phyloP scores from a whole-genome alignment of 2,888 invertebrate species.

The Selenia dentaria region DNA sequence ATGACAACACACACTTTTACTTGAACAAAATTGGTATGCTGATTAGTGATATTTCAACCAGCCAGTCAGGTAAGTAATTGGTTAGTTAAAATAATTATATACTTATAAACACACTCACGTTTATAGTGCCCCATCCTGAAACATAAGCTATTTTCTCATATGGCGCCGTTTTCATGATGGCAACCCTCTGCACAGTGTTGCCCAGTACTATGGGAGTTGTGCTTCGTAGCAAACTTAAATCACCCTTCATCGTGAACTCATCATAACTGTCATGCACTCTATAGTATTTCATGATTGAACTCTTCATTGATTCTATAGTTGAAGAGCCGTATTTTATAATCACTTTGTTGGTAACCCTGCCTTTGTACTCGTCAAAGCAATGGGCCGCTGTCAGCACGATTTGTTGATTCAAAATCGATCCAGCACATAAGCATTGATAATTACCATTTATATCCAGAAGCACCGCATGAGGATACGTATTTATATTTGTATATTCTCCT shows the following conservation, averaged over 20 bases:
- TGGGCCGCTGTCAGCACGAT: constrained; percentile 24
- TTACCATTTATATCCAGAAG: constrained; percentile 3
- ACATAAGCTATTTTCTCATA: constrained; percentile 4
- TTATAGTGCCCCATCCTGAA: constrained; percentile 9
- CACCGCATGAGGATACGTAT: constrained; percentile 6
- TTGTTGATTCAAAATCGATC: constrained; percentile 24
- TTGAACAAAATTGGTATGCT: no score
- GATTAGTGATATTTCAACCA: no score
- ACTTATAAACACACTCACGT: no score
- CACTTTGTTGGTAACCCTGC: not conserved
- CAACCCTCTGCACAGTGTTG: constrained; percentile 4
- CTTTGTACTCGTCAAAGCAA: constrained; percentile 16
- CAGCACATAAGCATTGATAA: constrained; percentile 15
- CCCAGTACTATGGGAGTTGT: not conserved
- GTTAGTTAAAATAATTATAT: no score
- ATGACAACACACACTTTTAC: no score
- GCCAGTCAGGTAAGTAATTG: no score
- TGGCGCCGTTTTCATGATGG: constrained; percentile 3
- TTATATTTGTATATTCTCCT: constrained; percentile 3
- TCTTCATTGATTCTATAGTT: not conserved
- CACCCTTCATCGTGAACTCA: constrained; percentile 1
- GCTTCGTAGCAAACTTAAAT: constrained; percentile 1
- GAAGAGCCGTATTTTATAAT: constrained; percentile 6
- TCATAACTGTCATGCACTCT: constrained; percentile 3
- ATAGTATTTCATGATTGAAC: constrained; percentile 3